These are phyloP conservation scores for Pandemis heparana DNA, from an alignment of 2,888 invertebrate species.

Conservation along the genomic window DNA sequence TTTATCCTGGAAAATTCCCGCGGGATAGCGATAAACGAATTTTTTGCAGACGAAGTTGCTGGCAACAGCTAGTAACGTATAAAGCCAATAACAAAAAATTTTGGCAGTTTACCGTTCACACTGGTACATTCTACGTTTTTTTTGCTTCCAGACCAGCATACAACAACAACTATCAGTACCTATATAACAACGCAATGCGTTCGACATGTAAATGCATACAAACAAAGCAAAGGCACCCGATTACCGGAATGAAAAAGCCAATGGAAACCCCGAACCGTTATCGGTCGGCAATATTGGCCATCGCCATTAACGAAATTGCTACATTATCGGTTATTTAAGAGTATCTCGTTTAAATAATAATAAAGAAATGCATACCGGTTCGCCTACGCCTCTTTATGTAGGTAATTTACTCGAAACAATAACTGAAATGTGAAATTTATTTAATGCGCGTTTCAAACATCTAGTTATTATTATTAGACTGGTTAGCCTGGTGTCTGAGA, in stretches of 20 bases:
- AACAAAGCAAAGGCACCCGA: constrained; percentile 23
- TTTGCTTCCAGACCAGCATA: too few species aligned
- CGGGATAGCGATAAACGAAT: too few species aligned
- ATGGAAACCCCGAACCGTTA: constrained; percentile 11
- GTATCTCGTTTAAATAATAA: neutral
- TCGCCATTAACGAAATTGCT: constrained; percentile 27
- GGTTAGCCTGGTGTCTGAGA: too few species aligned
- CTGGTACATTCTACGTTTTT: too few species aligned
- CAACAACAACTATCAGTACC: neutral
- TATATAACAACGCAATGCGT: neutral
- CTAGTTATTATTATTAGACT: too few species aligned
- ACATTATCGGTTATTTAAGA: constrained; percentile 22
- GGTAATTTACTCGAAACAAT: neutral
- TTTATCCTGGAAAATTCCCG: too few species aligned
- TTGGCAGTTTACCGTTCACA: too few species aligned
- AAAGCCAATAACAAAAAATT: too few species aligned
- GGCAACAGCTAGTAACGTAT: too few species aligned
- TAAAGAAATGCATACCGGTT: neutral
- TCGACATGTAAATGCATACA: neutral
- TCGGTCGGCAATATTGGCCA: neutral
- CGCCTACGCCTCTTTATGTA: neutral
- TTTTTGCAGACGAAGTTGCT: too few species aligned
- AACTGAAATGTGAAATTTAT: too few species aligned
- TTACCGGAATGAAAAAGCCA: constrained; percentile 13
- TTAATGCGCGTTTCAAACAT: too few species aligned